A percentile compares a stretch with the other conserved stretches of the same genome.
phyloP scores from a whole-genome alignment of 2,113 vertebrate genomes.

The Oryzias curvinotus region DNA sequence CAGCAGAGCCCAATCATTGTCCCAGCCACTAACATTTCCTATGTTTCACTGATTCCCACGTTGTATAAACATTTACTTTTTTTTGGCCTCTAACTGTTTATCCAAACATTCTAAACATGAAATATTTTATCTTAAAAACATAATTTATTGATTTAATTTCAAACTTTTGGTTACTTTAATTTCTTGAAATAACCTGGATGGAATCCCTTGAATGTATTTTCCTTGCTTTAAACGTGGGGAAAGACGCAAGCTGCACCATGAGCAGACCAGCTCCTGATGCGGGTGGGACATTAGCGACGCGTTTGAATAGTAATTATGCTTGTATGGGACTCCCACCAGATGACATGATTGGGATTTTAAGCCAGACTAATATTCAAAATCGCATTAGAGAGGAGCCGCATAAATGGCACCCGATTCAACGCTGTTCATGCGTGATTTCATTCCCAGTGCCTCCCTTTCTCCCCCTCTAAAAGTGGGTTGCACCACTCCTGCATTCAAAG shows the following conservation, averaged over 20 bases:
- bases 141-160: too few species aligned
- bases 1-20: conserved; percentile 59
- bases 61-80: conserved; percentile 51
- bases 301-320: conserved; percentile 89
- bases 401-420: conserved; percentile 74
- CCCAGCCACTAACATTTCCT: conserved; percentile 60
- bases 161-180: too few species aligned
- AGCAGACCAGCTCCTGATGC: conserved; percentile 91
- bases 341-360: conserved; percentile 87
- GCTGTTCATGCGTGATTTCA: conserved; percentile 75
- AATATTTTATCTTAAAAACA: too few species aligned
- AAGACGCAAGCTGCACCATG: conserved; percentile 59
- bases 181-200: neutral
- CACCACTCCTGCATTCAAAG: conserved; percentile 85
- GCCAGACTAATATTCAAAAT: conserved; percentile 82
- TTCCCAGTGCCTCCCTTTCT: conserved; percentile 49
- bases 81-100: conserved; percentile 49
- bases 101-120: conserved; percentile 8
- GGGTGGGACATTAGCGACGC: conserved; percentile 91
- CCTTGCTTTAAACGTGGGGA: conserved; percentile 48
- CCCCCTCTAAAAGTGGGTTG: conserved; percentile 61
- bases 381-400: conserved; percentile 76
- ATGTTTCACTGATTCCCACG: conserved; percentile 71
- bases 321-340: conserved; percentile 97
- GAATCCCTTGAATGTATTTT: conserved; percentile 30